Percentiles rank a stretch among this genome's conserved stretches.
Conservation (phyloP, 2,888 invertebrate genomes). For the Chloroclystis v-ata region DNA sequence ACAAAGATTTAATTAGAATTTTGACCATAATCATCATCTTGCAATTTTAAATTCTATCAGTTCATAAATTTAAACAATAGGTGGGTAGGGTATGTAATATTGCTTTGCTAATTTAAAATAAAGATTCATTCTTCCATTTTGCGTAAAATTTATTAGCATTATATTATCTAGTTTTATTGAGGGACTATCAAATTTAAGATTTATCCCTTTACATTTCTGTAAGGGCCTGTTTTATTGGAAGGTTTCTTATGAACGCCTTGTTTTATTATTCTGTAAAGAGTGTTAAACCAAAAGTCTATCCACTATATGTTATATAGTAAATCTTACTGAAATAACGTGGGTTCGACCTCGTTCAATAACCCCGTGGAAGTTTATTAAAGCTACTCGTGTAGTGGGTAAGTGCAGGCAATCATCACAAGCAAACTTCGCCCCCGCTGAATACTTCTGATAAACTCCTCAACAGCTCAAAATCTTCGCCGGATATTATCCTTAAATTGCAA, state of each 20-base stretch:
- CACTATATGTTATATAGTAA: background rate
- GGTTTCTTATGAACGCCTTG: background rate
- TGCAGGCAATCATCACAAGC: conserved; percentile 35
- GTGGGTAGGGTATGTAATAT: too few species aligned
- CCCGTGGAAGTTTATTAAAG: conserved; percentile 41
- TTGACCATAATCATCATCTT: too few species aligned
- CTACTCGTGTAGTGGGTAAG: conserved; percentile 27
- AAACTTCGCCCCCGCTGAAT: conserved; percentile 23
- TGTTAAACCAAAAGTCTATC: conserved; percentile 17
- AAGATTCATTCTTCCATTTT: conserved; percentile 25
- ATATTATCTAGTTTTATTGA: conserved; percentile 16
- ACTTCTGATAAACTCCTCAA: conserved; percentile 18
- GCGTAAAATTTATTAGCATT: conserved; percentile 24
- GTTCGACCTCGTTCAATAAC: conserved; percentile 30
- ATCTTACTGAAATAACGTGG: conserved; percentile 1
- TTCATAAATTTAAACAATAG: too few species aligned
- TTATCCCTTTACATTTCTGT: conserved; percentile 2
- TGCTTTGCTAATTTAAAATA: conserved; percentile 47
- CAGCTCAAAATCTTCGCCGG: conserved; percentile 14
- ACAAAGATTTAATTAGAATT: too few species aligned
- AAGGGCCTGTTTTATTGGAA: conserved; percentile 2
- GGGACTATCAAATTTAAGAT: conserved; percentile 7
- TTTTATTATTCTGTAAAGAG: conserved; percentile 6
- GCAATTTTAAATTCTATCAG: too few species aligned
- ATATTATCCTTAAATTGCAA: conserved; percentile 20